Base-by-base conservation (phyloP, 1,140 invertebrate genomes). In the Gyrodactylus bullatarudis region DNA sequence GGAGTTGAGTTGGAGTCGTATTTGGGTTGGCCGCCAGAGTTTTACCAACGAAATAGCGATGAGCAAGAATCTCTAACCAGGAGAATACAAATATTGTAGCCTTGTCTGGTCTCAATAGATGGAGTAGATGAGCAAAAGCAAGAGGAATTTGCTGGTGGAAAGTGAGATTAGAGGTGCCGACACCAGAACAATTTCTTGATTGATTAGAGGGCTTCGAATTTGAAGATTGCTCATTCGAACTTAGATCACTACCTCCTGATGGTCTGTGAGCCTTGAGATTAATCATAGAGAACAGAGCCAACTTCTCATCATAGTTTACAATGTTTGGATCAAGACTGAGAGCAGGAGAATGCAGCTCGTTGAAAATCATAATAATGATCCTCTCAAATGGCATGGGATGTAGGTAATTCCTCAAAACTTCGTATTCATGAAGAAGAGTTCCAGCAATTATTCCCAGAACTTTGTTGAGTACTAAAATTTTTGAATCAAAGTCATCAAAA, bases 381-480 rank as follows among this genome's bases (percentile, higher is more conserved):
- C 95, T 84, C 78, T 97, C 92, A 81, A 97, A 99, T 0, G 94
- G 91, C 73, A 98, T 82, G 79, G 96, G 91, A 77, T 96, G 90
- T 81, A 99, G 98, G 72, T 92, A 89, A 0, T 84, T 84, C 83
- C 81, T 86, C 74, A 82, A 82, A 19, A 84, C 85, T 75, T 96
- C 93, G 76, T 98, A 93, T 79, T 98, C 94, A 80, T 91, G 89
- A 0, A 95, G 82, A 54, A 97, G 81, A 23, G 93, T 90, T 0
- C 91, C 91, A 20, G 91, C 88, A 0, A 98, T 88, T 76, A 99
- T 93, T 20, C 90, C 91, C 73, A 98, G 81, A 73, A 88, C 89
- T 83, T 97, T 97, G 78, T 96, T 97, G 0, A 98, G 81, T 16
- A 98, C 81, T 81, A 96, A 96, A 19, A 97, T 87, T 82, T 98